phyloP scores from a whole-genome alignment of 1,140 invertebrate species.

The Bombus superbus region DNA sequence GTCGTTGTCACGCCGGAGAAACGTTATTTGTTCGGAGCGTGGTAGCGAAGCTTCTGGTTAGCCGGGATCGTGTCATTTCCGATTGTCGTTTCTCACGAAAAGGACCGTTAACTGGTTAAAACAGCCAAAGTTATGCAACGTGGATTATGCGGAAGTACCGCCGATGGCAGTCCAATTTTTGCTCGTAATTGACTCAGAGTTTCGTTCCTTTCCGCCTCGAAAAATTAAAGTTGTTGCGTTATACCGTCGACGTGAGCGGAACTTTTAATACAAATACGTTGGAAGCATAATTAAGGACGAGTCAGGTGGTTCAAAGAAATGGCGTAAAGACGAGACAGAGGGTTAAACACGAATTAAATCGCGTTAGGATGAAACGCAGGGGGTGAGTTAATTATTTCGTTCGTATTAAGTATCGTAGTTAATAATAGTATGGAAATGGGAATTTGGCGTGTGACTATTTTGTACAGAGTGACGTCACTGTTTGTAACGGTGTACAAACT shows the following conservation, averaged over 20 bases:
- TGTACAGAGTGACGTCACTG: not conserved
- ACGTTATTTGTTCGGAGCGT: constrained; percentile 53
- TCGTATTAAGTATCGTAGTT: not conserved
- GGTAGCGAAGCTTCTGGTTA: constrained; percentile 47
- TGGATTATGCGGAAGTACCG: constrained; percentile 40
- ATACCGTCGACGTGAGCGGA: not conserved
- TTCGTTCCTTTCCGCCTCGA: not conserved
- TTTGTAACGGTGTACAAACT: not conserved
- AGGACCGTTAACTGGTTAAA: constrained; percentile 23
- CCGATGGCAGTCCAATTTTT: constrained; percentile 47
- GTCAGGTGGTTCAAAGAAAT: not conserved
- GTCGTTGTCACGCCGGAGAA: constrained; percentile 20
- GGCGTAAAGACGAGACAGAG: not conserved
- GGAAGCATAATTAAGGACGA: not conserved
- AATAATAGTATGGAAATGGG: not conserved
- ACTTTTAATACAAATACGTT: not conserved
- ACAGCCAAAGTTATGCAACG: constrained; percentile 24
- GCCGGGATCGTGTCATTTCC: constrained; percentile 71
- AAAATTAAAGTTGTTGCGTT: constrained; percentile 1
- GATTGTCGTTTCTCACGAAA: constrained; percentile 73
- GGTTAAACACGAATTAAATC: not conserved
- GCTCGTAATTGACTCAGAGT: constrained; percentile 44
- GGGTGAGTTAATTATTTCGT: not conserved
- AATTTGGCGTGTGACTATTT: not conserved
- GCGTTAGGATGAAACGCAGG: not conserved